phyloP scores from a whole-genome alignment of 1,140 invertebrate species.

The Oppia nitens region DNA sequence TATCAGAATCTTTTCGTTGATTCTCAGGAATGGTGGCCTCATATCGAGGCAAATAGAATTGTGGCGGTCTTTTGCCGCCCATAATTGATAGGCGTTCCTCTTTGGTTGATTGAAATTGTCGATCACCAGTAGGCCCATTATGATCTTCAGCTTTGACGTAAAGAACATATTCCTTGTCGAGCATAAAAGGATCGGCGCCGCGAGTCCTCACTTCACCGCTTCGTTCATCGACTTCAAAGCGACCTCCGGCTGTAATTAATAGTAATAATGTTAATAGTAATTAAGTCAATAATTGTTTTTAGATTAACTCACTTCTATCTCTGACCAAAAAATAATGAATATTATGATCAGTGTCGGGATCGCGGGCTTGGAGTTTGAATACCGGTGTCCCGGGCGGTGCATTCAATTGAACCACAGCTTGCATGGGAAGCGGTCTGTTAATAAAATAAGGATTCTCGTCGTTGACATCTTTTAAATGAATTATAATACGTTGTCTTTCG shows the following conservation, averaged over 20 bases:
- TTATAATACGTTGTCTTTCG: constrained; percentile 83
- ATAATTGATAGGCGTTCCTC: constrained; percentile 81
- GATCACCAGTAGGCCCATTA: constrained; percentile 71
- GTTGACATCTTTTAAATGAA: constrained; percentile 87
- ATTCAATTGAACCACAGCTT: constrained; percentile 83
- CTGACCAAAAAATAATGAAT: constrained; percentile 88
- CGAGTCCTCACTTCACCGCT: constrained; percentile 81
- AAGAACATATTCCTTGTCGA: constrained; percentile 88
- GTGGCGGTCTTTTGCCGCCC: constrained; percentile 76
- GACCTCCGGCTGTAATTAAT: constrained; percentile 44
- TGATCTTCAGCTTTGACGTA: constrained; percentile 92
- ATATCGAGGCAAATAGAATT: constrained; percentile 82
- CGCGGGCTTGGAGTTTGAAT: constrained; percentile 81
- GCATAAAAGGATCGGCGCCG: constrained; percentile 72
- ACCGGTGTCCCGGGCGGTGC: constrained; percentile 86
- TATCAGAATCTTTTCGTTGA: constrained; percentile 86
- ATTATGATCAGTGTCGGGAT: constrained; percentile 83
- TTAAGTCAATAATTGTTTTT: neutral
- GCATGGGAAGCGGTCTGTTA: constrained; percentile 81
- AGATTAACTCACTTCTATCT: constrained; percentile 46
- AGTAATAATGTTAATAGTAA: constrained; percentile 12
- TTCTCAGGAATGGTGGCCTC: constrained; percentile 88
- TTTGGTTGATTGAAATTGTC: constrained; percentile 69
- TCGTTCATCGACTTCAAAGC: constrained; percentile 74
- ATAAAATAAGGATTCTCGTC: constrained; percentile 88